Evolutionary conservation across 2,888 invertebrate genomes (phyloP).

Genomic region (Pristionchus mayeri): DNA sequence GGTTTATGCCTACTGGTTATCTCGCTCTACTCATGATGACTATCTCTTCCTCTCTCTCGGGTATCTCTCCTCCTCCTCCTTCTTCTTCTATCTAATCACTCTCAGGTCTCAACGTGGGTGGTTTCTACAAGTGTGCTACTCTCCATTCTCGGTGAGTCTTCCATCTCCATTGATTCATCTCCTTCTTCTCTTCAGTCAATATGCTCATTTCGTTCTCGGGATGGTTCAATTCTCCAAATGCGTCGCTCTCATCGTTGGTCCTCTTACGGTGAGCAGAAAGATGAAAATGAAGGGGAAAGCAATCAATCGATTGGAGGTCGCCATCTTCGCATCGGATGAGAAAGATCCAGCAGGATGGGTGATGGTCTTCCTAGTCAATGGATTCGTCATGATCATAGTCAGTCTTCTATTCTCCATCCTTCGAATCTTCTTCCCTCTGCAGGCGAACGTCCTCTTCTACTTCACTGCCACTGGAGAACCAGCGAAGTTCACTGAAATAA

Average conservation of each 20-base stretch:
- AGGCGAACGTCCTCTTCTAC: constrained; percentile 44
- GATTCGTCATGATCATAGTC: constrained; percentile 45
- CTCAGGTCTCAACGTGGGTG: constrained; percentile 39
- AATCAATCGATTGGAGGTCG: constrained; percentile 19
- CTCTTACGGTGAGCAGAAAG: constrained; percentile 57
- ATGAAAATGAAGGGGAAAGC: neutral
- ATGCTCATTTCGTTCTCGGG: constrained; percentile 46
- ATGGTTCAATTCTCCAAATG: constrained; percentile 50
- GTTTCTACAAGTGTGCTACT: constrained; percentile 48
- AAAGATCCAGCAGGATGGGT: constrained; percentile 38
- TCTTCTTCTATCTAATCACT: too few species aligned
- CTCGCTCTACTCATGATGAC: constrained; percentile 32
- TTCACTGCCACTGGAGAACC: constrained; percentile 42
- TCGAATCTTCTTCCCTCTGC: neutral
- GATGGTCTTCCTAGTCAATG: constrained; percentile 44
- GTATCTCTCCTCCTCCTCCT: neutral
- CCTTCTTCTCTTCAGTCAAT: constrained; percentile 14
- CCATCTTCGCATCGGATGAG: constrained; percentile 19
- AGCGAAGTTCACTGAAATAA: constrained; percentile 37
- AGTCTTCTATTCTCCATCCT: neutral
- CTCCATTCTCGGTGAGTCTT: constrained; percentile 44
- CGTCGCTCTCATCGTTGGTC: constrained; percentile 44
- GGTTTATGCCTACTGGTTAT: constrained; percentile 35
- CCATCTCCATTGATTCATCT: neutral
- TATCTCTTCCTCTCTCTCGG: neutral